phyloP scores from a whole-genome alignment of 2,113 vertebrate species.

The Rhea americana region DNA sequence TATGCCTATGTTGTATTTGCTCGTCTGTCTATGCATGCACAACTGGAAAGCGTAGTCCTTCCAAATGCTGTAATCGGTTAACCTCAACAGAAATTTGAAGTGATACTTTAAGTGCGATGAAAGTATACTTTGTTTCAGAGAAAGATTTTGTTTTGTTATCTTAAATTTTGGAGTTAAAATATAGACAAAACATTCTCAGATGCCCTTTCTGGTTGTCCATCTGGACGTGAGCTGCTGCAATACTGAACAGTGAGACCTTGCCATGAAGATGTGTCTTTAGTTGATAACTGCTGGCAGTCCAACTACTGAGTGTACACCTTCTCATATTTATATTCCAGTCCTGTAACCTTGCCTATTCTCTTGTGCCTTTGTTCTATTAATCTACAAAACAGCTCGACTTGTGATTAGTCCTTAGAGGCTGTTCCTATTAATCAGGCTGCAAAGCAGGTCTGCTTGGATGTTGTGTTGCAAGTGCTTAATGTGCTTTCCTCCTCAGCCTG shows the following conservation, averaged over 20 bases:
- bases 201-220: background rate
- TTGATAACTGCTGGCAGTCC: constrained; percentile 25
- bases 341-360: constrained; percentile 66
- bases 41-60: background rate
- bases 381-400: constrained; percentile 78
- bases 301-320: constrained; percentile 65
- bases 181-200: background rate
- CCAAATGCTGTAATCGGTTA: background rate
- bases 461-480: constrained; percentile 68
- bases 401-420: constrained; percentile 80
- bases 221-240: background rate
- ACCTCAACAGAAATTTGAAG: background rate
- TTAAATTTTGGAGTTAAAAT: background rate
- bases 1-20: background rate
- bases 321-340: constrained; percentile 77
- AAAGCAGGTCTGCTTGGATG: constrained; percentile 68
- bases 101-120: background rate
- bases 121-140: background rate
- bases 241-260: background rate
- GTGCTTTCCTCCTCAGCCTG: constrained; percentile 52
- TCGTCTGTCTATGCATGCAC: background rate
- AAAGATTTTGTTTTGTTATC: background rate
- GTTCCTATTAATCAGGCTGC: constrained; percentile 82
- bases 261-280: constrained; percentile 4
- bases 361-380: constrained; percentile 78